Conservation (phyloP, 2,113 vertebrate genomes). For the Equus quagga region DNA sequence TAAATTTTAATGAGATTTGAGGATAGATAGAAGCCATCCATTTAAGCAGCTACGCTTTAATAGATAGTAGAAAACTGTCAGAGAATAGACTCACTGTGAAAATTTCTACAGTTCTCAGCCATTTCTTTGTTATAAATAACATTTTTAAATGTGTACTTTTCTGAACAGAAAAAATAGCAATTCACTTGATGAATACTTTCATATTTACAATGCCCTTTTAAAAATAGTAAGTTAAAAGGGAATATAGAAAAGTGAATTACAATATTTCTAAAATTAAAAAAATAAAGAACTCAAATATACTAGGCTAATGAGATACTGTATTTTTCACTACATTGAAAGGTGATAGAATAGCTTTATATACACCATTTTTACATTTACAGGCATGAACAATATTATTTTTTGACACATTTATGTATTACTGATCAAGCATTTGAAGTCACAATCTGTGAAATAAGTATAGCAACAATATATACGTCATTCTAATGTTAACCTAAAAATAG, state of each 20-base stretch:
- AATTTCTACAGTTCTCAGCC: slow-evolving; percentile 27
- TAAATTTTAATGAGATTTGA: slow-evolving; percentile 66
- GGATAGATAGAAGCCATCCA: slow-evolving; percentile 26
- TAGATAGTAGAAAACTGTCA: slow-evolving; percentile 40
- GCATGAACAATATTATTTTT: slow-evolving; percentile 24
- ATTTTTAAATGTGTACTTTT: slow-evolving; percentile 72
- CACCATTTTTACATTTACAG: slow-evolving; percentile 47
- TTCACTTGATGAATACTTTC: slow-evolving; percentile 77
- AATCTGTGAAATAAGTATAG: slow-evolving; percentile 56
- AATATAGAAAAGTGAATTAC: background rate
- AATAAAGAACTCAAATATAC: slow-evolving; percentile 41
- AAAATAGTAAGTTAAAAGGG: slow-evolving; percentile 54
- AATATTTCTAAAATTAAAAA: slow-evolving; percentile 57
- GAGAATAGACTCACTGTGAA: slow-evolving; percentile 65
- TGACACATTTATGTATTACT: slow-evolving; percentile 68
- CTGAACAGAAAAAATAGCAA: slow-evolving; percentile 76
- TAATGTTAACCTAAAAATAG: slow-evolving; percentile 23
- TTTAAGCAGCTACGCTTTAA: slow-evolving; percentile 69
- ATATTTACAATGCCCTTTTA: slow-evolving; percentile 84
- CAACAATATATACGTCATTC: background rate
- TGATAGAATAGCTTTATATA: slow-evolving; percentile 40
- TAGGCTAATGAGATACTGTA: slow-evolving; percentile 19
- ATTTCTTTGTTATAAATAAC: slow-evolving; percentile 84
- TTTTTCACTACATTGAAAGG: slow-evolving; percentile 36
- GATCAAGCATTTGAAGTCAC: slow-evolving; percentile 74